Evolutionary conservation across 2,797 vertebrate species (phyloP).

Genomic region (Acrocephalus scirpaceus): DNA sequence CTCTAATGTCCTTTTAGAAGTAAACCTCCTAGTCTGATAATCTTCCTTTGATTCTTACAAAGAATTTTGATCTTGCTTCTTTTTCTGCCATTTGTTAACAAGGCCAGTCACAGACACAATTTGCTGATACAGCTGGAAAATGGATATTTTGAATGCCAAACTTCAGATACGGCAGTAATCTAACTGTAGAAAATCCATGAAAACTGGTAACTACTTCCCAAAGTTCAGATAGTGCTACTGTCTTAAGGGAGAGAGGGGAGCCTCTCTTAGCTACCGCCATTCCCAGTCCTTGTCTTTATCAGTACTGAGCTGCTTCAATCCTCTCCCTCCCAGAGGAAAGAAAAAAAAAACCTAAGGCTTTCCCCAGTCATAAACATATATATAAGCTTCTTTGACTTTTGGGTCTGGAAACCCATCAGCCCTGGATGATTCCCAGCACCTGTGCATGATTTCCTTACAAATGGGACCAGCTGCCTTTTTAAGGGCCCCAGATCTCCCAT

Average conservation of each 20-base stretch:
- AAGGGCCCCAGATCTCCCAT: background rate
- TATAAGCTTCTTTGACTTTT: background rate
- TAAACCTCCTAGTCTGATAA: background rate
- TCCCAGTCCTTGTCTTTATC: background rate
- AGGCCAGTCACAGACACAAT: background rate
- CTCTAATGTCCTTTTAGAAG: background rate
- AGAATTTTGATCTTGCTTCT: background rate
- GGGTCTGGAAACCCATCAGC: background rate
- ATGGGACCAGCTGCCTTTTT: constrained; percentile 36
- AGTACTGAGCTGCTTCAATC: background rate
- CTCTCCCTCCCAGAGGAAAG: background rate
- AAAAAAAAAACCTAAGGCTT: background rate
- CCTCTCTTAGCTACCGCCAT: background rate
- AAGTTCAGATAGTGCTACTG: background rate
- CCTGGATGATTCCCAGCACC: background rate
- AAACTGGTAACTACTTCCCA: background rate
- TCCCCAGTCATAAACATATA: background rate
- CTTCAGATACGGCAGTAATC: background rate
- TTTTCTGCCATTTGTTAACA: background rate
- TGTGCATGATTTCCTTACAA: constrained; percentile 10
- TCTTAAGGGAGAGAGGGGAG: background rate
- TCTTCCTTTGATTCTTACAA: background rate
- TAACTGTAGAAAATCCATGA: background rate
- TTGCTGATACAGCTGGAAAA: background rate
- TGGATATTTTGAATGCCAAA: background rate